A percentile compares a stretch with the other conserved stretches of the same genome.
Evolutionary conservation across 2,797 vertebrate species (phyloP).

Genomic region (Synanceia verrucosa): DNA sequence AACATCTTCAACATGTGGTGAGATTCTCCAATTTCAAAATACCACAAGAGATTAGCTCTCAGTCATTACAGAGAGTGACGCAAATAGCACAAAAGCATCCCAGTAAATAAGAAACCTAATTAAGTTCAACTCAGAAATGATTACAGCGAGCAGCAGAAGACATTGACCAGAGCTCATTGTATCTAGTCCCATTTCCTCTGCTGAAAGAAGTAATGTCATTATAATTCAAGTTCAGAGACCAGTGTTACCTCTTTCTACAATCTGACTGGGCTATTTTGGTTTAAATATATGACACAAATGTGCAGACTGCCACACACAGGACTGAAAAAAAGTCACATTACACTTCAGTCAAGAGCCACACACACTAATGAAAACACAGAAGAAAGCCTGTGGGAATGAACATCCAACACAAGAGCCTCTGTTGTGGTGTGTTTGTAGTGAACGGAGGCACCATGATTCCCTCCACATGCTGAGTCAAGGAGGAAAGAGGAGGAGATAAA

Average conservation of each 20-base stretch:
- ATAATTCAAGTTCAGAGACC: constrained; percentile 10
- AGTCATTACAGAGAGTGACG: constrained; percentile 35
- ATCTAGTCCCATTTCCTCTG: constrained; percentile 56
- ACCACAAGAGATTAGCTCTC: constrained; percentile 14
- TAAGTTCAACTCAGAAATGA: constrained; percentile 53
- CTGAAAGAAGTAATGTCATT: constrained; percentile 41
- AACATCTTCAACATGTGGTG: not conserved
- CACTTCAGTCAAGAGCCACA: constrained; percentile 5
- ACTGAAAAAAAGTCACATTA: not conserved
- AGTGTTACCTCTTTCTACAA: not conserved
- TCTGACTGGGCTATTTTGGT: constrained; percentile 2
- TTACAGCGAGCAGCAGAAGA: constrained; percentile 45
- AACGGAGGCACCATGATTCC: constrained; percentile 17
- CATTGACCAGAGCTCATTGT: constrained; percentile 56
- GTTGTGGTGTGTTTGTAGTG: constrained; percentile 30
- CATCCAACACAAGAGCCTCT: constrained; percentile 14
- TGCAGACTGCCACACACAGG: not conserved
- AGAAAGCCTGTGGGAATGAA: not conserved
- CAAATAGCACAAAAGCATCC: constrained; percentile 4
- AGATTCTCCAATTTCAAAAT: constrained; percentile 1
- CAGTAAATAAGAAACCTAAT: constrained; percentile 49
- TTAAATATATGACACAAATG: not conserved
- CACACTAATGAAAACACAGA: constrained; percentile 5
- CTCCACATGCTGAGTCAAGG: constrained; percentile 24
- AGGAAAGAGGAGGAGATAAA: constrained; percentile 21